Evolutionary conservation across 2,888 invertebrate species (phyloP).

Genomic region (Teleogryllus oceanicus): DNA sequence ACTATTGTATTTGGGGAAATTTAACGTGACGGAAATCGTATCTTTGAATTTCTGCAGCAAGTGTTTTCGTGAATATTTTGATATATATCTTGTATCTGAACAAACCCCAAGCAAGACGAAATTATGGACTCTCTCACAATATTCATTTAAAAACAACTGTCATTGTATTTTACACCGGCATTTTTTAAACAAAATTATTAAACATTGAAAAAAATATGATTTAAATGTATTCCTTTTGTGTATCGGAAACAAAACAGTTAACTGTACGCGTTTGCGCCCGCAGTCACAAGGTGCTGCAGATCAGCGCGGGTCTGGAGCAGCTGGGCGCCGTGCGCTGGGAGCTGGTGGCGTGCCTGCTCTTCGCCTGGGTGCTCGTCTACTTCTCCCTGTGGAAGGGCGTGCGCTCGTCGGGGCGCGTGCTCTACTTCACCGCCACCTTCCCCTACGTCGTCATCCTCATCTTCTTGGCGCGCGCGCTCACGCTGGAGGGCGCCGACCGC

Average conservation of each 20-base stretch:
- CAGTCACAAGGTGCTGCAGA: slow-evolving; percentile 82
- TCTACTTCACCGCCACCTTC: slow-evolving; percentile 90
- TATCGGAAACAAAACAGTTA: not conserved
- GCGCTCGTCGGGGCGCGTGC: slow-evolving; percentile 85
- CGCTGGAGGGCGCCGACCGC: slow-evolving; percentile 80
- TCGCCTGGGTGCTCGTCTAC: slow-evolving; percentile 92
- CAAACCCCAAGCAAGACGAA: too few species aligned
- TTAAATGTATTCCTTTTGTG: not conserved
- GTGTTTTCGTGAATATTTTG: too few species aligned
- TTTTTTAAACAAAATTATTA: too few species aligned
- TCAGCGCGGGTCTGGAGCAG: slow-evolving; percentile 77
- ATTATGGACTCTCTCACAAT: too few species aligned
- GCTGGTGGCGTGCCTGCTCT: slow-evolving; percentile 79
- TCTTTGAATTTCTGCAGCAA: too few species aligned
- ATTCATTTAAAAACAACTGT: too few species aligned
- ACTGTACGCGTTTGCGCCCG: slow-evolving; percentile 42
- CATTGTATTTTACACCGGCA: too few species aligned
- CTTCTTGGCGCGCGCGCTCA: slow-evolving; percentile 82
- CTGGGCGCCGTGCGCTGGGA: slow-evolving; percentile 83
- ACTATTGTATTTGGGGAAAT: too few species aligned
- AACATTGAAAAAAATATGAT: not conserved
- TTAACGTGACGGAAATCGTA: too few species aligned
- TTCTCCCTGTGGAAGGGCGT: slow-evolving; percentile 96
- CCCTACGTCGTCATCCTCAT: slow-evolving; percentile 85
- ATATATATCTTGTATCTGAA: too few species aligned